Evolutionary conservation across 2,113 vertebrate species (phyloP).

Genomic region (Erythrocebus patas): DNA sequence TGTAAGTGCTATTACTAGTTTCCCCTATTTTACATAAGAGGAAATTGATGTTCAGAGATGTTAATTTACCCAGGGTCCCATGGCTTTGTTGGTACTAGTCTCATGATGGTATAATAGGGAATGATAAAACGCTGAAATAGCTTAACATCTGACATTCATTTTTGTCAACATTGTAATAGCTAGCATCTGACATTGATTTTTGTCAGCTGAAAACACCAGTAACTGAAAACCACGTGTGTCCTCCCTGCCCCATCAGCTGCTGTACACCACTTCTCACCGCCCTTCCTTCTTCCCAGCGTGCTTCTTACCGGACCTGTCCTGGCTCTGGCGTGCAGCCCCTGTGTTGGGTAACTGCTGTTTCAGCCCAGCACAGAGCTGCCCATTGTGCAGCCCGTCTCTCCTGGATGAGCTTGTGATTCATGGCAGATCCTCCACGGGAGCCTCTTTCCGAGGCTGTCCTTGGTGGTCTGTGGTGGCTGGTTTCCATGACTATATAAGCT

Average conservation of each 20-base stretch:
- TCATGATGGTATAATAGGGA: background rate
- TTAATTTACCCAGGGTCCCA: background rate
- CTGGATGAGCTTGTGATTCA: background rate
- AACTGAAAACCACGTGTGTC: background rate
- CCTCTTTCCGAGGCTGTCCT: background rate
- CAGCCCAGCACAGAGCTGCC: background rate
- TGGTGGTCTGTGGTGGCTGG: background rate
- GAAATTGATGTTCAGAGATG: background rate
- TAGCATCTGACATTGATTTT: background rate
- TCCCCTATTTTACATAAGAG: background rate
- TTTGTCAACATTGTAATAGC: background rate
- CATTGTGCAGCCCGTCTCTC: background rate
- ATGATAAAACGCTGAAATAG: background rate
- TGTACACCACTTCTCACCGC: background rate
- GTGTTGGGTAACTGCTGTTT: background rate
- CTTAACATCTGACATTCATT: background rate
- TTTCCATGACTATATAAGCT: constrained; percentile 36
- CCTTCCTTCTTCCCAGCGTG: background rate
- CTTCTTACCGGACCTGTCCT: background rate
- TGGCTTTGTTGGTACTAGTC: background rate
- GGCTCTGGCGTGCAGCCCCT: background rate
- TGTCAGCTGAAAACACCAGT: background rate
- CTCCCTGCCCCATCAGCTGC: fast-evolving
- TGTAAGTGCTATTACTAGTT: background rate
- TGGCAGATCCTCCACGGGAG: background rate